Evolutionary conservation across 2,797 vertebrate species (phyloP).

Genomic region (Sebastes trivittatus): DNA sequence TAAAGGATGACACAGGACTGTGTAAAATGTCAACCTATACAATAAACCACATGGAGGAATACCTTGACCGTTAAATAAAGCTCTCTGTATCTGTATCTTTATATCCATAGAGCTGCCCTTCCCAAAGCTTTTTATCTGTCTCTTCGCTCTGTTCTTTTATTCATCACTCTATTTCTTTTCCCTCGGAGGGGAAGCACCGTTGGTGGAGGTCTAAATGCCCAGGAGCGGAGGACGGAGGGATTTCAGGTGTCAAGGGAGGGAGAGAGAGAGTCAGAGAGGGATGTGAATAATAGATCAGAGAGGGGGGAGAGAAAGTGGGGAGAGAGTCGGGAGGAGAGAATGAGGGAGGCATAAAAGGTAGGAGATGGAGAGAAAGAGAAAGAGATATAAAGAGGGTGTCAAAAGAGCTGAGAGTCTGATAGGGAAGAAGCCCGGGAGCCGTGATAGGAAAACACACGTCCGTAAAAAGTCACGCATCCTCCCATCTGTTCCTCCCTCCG

Average conservation of each 20-base stretch:
- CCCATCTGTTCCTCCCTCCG: constrained; percentile 8
- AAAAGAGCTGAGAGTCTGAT: constrained; percentile 15
- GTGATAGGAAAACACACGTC: constrained; percentile 30
- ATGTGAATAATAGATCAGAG: constrained; percentile 75
- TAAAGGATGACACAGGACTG: neutral
- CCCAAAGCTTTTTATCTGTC: constrained; percentile 62
- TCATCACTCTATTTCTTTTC: constrained; percentile 64
- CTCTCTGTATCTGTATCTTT: too few relatives aligned
- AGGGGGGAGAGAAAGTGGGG: constrained; percentile 19
- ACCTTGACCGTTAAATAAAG: constrained; percentile 3
- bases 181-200: constrained; percentile 44
- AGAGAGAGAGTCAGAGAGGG: constrained; percentile 48
- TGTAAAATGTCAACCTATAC: constrained; percentile 57
- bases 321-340: constrained; percentile 19
- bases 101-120: constrained; percentile 49
- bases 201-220: constrained; percentile 56
- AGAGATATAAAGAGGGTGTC: constrained; percentile 33
- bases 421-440: neutral
- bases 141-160: constrained; percentile 66
- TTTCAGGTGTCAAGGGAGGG: constrained; percentile 62
- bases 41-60: constrained; percentile 25
- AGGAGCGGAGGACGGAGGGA: constrained; percentile 41
- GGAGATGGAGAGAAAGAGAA: constrained; percentile 29
- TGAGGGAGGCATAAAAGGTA: constrained; percentile 33
- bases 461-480: constrained; percentile 24